Conservation (phyloP, 2,888 invertebrate species). For the Nipponacmea schrenckii region DNA sequence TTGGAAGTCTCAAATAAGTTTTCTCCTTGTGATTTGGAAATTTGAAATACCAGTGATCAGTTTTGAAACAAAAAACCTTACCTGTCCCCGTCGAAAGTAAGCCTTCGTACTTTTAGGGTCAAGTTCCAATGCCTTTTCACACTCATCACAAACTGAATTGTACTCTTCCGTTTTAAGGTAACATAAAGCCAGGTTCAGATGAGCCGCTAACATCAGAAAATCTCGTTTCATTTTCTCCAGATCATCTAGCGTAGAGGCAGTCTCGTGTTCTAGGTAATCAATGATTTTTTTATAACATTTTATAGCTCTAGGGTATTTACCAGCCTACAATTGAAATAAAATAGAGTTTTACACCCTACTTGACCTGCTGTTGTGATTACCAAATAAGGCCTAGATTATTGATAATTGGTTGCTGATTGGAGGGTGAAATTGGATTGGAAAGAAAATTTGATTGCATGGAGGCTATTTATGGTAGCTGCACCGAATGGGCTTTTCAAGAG, state of each 20-base stretch:
- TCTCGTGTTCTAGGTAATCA: slow-evolving; percentile 74
- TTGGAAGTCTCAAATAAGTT: too few relatives aligned
- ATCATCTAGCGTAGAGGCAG: slow-evolving; percentile 65
- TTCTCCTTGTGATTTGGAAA: too few relatives aligned
- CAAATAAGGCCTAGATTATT: too few relatives aligned
- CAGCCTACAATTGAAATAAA: slow-evolving; percentile 63
- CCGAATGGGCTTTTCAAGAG: too few relatives aligned
- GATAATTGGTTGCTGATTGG: too few relatives aligned
- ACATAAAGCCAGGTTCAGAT: slow-evolving; percentile 85
- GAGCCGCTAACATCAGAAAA: slow-evolving; percentile 76
- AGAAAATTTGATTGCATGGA: too few relatives aligned
- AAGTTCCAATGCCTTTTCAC: slow-evolving; percentile 80
- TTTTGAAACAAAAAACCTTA: slow-evolving; percentile 42
- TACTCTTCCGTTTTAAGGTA: slow-evolving; percentile 80
- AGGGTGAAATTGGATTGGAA: too few relatives aligned
- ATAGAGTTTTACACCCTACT: too few relatives aligned
- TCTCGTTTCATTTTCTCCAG: slow-evolving; percentile 69
- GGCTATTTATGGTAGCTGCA: too few relatives aligned
- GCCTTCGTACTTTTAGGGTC: slow-evolving; percentile 87
- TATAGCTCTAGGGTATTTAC: slow-evolving; percentile 81
- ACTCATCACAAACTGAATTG: slow-evolving; percentile 79
- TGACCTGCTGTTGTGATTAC: too few relatives aligned
- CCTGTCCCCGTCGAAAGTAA: slow-evolving; percentile 85
- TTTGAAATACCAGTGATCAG: too few relatives aligned
- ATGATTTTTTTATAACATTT: slow-evolving; percentile 87